Base-by-base conservation (phyloP, 2,797 vertebrate genomes). In the Pseudochirops corinnae region DNA sequence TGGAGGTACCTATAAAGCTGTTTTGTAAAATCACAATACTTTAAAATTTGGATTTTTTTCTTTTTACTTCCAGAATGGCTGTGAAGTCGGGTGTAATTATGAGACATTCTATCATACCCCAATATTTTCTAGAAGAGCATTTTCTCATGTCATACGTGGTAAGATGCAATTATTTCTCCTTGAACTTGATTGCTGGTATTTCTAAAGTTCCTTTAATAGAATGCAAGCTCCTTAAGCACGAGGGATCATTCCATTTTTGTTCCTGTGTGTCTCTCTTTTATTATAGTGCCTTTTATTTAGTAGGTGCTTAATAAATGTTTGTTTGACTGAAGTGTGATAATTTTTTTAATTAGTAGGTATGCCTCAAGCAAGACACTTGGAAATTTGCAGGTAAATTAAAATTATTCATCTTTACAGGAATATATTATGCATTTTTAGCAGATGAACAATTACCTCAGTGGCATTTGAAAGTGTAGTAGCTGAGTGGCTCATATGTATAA, bases 21-120 rank as follows among this genome's bases (percentile, higher is more conserved):
- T 94, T 57, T 92, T 90, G 82, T 95, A 97, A 94, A 97, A 97
- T 97, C 82, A 39, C 21, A 74, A 74, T 74, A 39, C n/a, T 3
- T 39, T 74, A 74, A 21, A 82, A 24, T 46, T 82, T 82, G 87
- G 55, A 90, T 96, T 94, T 95, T 53, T 5, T 0, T 97, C 55
- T 92, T 93, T 50, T 98, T 95, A 94, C 93, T 95, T 96, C 94
- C 95, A 97, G 97, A 97, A 96, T 90, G 50, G 55, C 5, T 97
- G 94, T 94, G 56, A 92, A 91, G 28, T 97, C 96, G 93, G 96
- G 46, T 50, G 4, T 95, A 92, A 94, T 96, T 96, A 97, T 91
- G 96, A 46, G 92, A 97, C 95, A 94, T 29, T 96, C 67, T 96
- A 96, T 55, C 93, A 97, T 55, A 97, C 94, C 92, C 94, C 94